Evolutionary conservation across 1,140 invertebrate species (phyloP).

Genomic region (Uloborus diversus): DNA sequence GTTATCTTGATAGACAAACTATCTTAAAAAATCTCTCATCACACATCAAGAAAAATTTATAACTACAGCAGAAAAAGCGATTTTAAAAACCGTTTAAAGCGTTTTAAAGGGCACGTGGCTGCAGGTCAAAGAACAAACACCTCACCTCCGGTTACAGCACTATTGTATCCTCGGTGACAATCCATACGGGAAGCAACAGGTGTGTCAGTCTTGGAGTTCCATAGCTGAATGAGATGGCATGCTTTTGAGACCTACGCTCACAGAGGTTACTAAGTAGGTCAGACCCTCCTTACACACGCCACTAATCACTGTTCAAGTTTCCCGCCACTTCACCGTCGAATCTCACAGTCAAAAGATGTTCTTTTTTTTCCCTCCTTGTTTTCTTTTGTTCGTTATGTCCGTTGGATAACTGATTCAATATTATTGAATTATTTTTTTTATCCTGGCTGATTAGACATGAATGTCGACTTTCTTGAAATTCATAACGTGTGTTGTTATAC

Average conservation of each 20-base stretch:
- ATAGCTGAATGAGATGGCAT: constrained; percentile 12
- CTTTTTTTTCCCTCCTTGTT: neutral
- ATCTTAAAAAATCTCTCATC: too few species aligned
- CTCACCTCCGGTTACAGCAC: neutral
- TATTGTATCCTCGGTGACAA: neutral
- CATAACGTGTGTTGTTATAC: too few species aligned
- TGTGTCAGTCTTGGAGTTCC: constrained; percentile 29
- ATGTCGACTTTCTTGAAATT: too few species aligned
- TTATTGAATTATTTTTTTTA: too few species aligned
- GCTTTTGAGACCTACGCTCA: neutral
- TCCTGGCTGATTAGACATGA: too few species aligned
- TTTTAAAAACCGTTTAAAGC: too few species aligned
- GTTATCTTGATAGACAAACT: too few species aligned
- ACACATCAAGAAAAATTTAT: too few species aligned
- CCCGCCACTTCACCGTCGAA: neutral
- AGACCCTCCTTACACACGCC: constrained; percentile 21
- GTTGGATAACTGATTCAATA: too few species aligned
- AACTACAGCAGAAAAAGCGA: too few species aligned
- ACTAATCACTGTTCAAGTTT: constrained; percentile 7
- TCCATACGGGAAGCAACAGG: neutral
- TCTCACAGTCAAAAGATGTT: neutral
- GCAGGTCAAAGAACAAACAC: too few species aligned
- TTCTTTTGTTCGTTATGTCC: neutral
- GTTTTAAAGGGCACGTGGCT: too few species aligned
- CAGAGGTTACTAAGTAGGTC: constrained; percentile 23